Evolutionary conservation across 2,888 invertebrate species (phyloP).

Genomic region (Phortica okadai): DNA sequence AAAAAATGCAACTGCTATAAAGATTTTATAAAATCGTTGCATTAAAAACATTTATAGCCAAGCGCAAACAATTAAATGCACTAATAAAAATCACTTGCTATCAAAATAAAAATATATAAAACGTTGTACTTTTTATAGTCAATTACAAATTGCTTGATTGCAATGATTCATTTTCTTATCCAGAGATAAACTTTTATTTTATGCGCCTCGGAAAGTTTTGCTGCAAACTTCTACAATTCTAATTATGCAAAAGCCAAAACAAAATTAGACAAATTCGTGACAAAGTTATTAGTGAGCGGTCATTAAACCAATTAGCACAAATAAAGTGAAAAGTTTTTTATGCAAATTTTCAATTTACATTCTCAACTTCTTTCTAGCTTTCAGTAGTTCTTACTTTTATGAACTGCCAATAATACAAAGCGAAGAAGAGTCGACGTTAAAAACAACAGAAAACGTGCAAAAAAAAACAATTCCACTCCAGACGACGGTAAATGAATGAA

Average conservation of each 20-base stretch:
- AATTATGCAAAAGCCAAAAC: background rate
- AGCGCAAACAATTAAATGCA: too few species aligned
- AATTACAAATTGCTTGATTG: background rate
- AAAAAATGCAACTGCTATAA: too few species aligned
- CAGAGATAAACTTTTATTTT: background rate
- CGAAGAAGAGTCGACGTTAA: background rate
- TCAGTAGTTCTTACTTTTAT: background rate
- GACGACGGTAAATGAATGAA: background rate
- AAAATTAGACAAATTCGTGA: background rate
- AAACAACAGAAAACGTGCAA: conserved; percentile 14
- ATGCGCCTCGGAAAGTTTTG: background rate
- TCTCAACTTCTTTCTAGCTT: background rate
- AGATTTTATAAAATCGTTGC: too few species aligned
- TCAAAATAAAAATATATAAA: too few species aligned
- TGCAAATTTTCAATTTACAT: background rate
- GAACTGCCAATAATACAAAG: background rate
- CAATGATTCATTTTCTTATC: background rate
- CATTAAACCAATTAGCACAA: conserved; percentile 18
- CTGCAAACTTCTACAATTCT: background rate
- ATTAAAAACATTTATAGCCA: too few species aligned
- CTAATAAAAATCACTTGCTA: too few species aligned
- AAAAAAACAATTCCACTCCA: background rate
- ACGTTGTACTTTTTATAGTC: too few species aligned
- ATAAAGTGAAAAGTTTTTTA: conserved; percentile 1
- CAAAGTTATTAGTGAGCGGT: background rate